A percentile compares a stretch with the other conserved stretches of the same genome.
These are phyloP conservation scores for Nerophis lumbriciformis DNA, from an alignment of 2,113 vertebrate species.

Conservation along the genomic window DNA sequence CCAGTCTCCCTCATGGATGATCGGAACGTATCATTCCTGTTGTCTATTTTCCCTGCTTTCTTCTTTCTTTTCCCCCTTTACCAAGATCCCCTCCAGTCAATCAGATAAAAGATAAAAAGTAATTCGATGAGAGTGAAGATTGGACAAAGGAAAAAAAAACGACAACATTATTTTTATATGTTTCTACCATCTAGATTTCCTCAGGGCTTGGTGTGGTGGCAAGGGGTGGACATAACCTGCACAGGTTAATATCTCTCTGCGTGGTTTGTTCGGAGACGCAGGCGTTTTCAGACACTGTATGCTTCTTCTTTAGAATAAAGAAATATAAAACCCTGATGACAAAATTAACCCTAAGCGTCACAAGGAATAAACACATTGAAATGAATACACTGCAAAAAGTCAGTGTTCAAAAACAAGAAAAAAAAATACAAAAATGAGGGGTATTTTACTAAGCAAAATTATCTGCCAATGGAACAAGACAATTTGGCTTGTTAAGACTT, in stretches of 20 bases:
- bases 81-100: conserved; percentile 25
- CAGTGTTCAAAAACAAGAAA: no score
- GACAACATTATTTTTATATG: conserved; percentile 22
- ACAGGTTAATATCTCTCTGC: conserved; percentile 9
- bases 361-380: not conserved
- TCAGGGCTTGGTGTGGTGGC: conserved; percentile 22
- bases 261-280: conserved; percentile 8
- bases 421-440: no score
- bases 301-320: not conserved
- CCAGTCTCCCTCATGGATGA: no score
- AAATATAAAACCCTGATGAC: not conserved
- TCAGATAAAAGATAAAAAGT: conserved; percentile 21
- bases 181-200: conserved; percentile 28
- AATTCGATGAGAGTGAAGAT: conserved; percentile 31
- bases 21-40: conserved; percentile 1
- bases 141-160: conserved; percentile 22
- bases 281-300: conserved; percentile 1
- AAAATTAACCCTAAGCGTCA: not conserved
- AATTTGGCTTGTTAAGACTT: no score
- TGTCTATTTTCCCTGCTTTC: conserved; percentile 8
- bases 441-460: no score
- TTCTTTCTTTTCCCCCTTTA: not conserved
- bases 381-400: no score
- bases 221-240: conserved; percentile 27
- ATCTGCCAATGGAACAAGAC: no score